Conservation (phyloP, 2,113 vertebrate genomes). For the Lagopus muta region DNA sequence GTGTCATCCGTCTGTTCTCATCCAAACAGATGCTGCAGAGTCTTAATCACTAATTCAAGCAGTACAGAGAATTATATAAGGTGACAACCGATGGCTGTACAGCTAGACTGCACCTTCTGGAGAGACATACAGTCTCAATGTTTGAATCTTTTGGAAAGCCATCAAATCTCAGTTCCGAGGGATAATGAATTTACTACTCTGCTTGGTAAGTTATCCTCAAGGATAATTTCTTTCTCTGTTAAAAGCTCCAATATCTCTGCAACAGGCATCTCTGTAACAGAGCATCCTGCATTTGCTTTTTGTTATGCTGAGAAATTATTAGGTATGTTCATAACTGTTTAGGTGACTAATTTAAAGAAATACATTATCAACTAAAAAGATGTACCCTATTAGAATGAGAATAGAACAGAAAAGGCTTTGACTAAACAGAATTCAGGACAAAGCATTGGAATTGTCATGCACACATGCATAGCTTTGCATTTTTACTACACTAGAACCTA, state of each 20-base stretch:
- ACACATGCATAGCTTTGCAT: not conserved
- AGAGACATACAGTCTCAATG: not conserved
- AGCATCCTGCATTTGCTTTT: not conserved
- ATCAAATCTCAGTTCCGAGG: not conserved
- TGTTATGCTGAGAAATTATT: not conserved
- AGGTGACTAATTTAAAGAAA: not conserved
- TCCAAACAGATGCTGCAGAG: not conserved
- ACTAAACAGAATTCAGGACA: not conserved
- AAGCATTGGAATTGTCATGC: not conserved
- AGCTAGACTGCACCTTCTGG: not conserved
- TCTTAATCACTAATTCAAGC: not conserved
- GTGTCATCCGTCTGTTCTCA: not conserved
- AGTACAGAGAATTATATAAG: not conserved
- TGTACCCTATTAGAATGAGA: fast-evolving
- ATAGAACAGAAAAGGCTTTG: not conserved
- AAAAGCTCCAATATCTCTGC: not conserved
- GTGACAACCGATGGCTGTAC: not conserved
- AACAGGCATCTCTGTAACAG: not conserved
- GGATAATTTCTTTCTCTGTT: constrained; percentile 2
- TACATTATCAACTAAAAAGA: not conserved
- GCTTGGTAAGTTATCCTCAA: not conserved
- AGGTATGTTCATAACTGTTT: not conserved
- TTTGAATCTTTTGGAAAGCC: not conserved
- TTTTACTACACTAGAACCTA: not conserved
- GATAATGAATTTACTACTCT: not conserved